phyloP scores from a whole-genome alignment of 1,140 invertebrate genomes.

The Trissolcus basalis region DNA sequence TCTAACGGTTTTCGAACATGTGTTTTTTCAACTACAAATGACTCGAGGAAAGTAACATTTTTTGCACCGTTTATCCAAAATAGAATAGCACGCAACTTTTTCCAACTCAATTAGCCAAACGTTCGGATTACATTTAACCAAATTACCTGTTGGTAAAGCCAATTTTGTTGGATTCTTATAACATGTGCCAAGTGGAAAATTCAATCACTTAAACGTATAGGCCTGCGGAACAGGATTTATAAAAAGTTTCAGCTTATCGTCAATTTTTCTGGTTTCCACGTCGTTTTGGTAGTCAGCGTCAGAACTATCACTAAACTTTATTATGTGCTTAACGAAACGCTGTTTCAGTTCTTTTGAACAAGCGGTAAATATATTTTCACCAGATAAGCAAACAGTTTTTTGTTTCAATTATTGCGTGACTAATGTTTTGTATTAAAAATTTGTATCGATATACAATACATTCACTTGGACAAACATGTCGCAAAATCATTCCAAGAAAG shows the following conservation, averaged over 20 bases:
- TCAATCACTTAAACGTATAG: constrained; percentile 21
- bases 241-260: constrained; percentile 15
- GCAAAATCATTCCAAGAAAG: constrained; percentile 25
- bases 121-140: constrained; percentile 7
- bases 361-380: too few species aligned
- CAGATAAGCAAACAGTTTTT: too few species aligned
- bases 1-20: too few species aligned
- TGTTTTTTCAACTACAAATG: too few species aligned
- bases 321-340: constrained; percentile 14
- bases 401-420: too few species aligned
- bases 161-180: constrained; percentile 9
- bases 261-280: constrained; percentile 1
- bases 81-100: too few species aligned
- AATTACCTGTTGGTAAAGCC: constrained; percentile 5
- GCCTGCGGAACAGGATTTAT: constrained; percentile 15
- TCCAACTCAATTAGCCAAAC: background rate
- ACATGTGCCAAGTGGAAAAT: constrained; percentile 17
- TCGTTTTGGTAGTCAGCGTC: constrained; percentile 7
- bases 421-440: too few species aligned
- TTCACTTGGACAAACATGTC: too few species aligned
- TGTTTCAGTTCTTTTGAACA: background rate
- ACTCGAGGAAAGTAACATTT: too few species aligned
- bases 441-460: too few species aligned
- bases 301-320: constrained; percentile 10
- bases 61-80: too few species aligned